Evolutionary conservation across 1,140 invertebrate genomes (phyloP), one percentile per base, ranked within the genome.

Genomic region (Ostrea edulis): DNA sequence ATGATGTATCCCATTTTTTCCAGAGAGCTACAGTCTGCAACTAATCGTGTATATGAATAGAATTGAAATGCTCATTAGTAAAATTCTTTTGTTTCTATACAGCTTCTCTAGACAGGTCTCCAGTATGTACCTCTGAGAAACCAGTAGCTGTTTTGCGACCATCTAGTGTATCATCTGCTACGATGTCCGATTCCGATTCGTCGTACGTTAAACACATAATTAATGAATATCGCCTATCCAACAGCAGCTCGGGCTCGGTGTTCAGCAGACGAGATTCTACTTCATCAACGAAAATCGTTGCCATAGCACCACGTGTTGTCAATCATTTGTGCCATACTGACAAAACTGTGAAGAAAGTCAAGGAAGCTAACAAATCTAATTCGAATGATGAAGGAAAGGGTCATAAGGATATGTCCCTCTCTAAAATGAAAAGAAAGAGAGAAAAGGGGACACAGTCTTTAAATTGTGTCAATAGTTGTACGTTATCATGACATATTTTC

Each of bases 211-310:
- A 71, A 71, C 22, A 71, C 14, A 22, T 71, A 9, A 29, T 71
- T 29, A 7, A 71, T 11, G 68, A 29, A 71, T 29, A 71, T 11
- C 68, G 68, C 8, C 22, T 71, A 25, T 71, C 68, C 11, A 35
- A 9, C 11, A 71, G 68, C 12, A 71, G 68, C 25, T 11, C 68
- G 25, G 14, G 68, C 8, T 71, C 68, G 12, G 68, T 71, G 22
- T 71, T 71, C 68, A 71, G 68, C 68, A 71, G 68, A 71, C 68
- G 68, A 71, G 68, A 71, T 44, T 71, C 68, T 29, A 71, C 68
- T 25, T 71, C 68, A 71, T 71, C 68, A 29, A 71, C 68, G 25
- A 71, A 71, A 71, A 71, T 29, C 25, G 68, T 35, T 35, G 29
- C 68, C 68, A 71, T 71, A 71, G 25, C 68, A 29, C 68, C 68